Base-by-base conservation (phyloP, 2,797 vertebrate species). In the Kryptolebias ocellatus region DNA sequence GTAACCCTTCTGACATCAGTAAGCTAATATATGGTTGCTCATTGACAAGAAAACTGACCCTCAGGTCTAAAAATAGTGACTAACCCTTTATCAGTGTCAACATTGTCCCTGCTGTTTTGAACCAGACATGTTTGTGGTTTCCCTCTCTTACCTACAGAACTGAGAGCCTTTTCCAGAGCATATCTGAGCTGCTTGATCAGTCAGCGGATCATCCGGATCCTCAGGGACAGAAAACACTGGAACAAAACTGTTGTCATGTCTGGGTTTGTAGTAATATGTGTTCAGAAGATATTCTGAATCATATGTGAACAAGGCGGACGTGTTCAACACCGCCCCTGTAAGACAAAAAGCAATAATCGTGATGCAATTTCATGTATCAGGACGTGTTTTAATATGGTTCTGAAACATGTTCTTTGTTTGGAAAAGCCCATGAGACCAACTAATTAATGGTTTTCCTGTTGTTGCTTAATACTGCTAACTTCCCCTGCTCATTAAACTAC, bases 241-340 rank as follows among this genome's bases (percentile, higher is more conserved):
- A 64, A 90, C 20, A 70, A 98, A 99, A 65, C 57, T 80, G 2
- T 60, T 2, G 39, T 96, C 89, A 16, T 98, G 96, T 86, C 94
- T 96, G 8, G 93, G 81, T 12, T 39, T 80, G 0, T 83, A 60
- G 53, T 81, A 79, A 80, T 95, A 98, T 46, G 83, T 82, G 6
- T 94, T 74, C 79, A 95, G 61, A 70, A 99, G 88, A 47, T 74
- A 68, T 20, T 74, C 34, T 0, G 95, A 94, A 84, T 99, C 98
- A 0, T 99, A 99, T 2, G 96, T 97, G 73, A 99, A 96, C 72
- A 99, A 92, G 11, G 96, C 94, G 1, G 92, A 95, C 10, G 72
- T 9, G 2, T 95, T 96, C 53, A 70, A 45, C 64, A 98, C 62
- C 0, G 94, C 92, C 97, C 96, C 96, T 99, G 85, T 1, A 64